Evolutionary conservation across 2,113 vertebrate genomes (phyloP).

Genomic region (Gallinago undulata): DNA sequence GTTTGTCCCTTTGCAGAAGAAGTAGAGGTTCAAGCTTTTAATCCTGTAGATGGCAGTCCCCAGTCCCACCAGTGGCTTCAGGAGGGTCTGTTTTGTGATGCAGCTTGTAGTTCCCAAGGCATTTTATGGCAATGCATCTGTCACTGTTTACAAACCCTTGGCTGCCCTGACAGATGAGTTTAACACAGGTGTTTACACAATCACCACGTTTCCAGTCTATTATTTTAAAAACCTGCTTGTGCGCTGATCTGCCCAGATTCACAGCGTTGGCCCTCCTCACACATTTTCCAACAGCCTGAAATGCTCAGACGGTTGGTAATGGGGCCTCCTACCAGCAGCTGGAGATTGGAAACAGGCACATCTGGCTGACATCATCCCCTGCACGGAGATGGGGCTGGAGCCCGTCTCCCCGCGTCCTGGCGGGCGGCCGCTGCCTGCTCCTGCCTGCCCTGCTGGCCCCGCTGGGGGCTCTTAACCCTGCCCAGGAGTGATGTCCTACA

Average conservation of each 20-base stretch:
- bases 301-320: conserved; percentile 65
- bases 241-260: not conserved
- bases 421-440: rapidly evolving
- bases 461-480: rapidly evolving
- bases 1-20: not conserved
- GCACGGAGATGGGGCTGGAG: not conserved
- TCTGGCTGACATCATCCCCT: conserved; percentile 3
- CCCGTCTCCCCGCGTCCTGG: rapidly evolving
- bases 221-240: not conserved
- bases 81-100: not conserved
- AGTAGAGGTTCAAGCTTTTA: not conserved
- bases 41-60: no score
- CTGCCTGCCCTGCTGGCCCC: not conserved
- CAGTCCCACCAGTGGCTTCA: rapidly evolving
- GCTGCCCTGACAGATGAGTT: not conserved
- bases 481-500: rapidly evolving
- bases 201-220: not conserved
- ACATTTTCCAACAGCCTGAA: conserved; percentile 27
- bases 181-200: not conserved
- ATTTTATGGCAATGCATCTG: not conserved
- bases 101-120: not conserved
- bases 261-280: not conserved
- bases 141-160: not conserved
- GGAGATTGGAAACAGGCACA: conserved; percentile 45
- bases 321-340: conserved; percentile 40